phyloP scores from a whole-genome alignment of 2,888 invertebrate genomes.

The Cosmorhoe ocellata region DNA sequence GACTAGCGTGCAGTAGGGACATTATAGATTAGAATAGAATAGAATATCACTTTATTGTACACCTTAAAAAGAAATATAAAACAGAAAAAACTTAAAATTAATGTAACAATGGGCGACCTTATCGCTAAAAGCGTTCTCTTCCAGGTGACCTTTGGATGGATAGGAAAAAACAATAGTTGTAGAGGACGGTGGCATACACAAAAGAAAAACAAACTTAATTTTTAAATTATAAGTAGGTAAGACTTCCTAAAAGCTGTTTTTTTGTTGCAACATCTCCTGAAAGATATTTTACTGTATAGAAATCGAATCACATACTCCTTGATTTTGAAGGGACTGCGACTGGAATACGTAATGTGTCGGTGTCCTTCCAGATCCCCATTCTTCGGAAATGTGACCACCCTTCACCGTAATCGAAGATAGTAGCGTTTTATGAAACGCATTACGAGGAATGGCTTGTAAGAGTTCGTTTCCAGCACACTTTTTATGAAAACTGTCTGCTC shows the following conservation, averaged over 20 bases:
- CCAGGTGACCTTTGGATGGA: too few relatives aligned
- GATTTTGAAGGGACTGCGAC: constrained; percentile 71
- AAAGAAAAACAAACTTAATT: too few relatives aligned
- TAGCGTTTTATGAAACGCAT: constrained; percentile 37
- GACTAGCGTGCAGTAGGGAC: too few relatives aligned
- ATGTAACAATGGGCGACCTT: too few relatives aligned
- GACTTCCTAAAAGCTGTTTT: too few relatives aligned
- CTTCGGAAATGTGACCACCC: constrained; percentile 35
- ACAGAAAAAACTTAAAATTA: too few relatives aligned
- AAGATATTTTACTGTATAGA: constrained; percentile 57
- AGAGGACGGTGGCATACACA: too few relatives aligned
- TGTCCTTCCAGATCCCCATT: constrained; percentile 45
- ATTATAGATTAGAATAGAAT: too few relatives aligned
- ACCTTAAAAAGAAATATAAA: too few relatives aligned
- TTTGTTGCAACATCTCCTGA: constrained; percentile 46
- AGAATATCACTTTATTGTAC: too few relatives aligned
- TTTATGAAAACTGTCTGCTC: constrained; percentile 2
- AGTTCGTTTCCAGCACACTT: constrained; percentile 22
- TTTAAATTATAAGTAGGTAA: neutral
- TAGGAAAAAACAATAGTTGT: too few relatives aligned
- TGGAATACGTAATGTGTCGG: constrained; percentile 67
- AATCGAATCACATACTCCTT: constrained; percentile 82
- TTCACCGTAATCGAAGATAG: constrained; percentile 46
- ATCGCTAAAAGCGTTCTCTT: too few relatives aligned
- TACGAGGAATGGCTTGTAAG: constrained; percentile 30